Evolutionary conservation across 2,797 vertebrate genomes (phyloP), one percentile per base, ranked within the genome.

Genomic region (Mormyrops boulengeri): DNA sequence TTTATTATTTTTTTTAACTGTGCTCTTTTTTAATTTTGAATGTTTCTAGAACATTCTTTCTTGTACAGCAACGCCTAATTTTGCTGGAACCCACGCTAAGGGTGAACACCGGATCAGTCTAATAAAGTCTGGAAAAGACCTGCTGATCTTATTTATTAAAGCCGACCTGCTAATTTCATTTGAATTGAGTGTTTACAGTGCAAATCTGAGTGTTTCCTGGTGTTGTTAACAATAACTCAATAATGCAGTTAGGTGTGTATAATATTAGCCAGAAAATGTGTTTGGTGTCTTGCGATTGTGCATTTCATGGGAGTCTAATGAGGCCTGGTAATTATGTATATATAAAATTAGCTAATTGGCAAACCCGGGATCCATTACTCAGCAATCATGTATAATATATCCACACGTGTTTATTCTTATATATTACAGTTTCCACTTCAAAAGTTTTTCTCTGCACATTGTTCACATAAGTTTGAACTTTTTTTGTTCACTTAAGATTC

Each of bases 21-120:
- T 60, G 53, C 9, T 34, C 53, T 44, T 22, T 87, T 62, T 57
- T 87, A 17, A 60, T 87, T 87, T 87, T 87, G 34, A 41, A 60
- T 87, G 53, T 87, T 87, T 87, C 52, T 60, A 87, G 52, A 87
- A 87, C 52, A 87, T 87, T 41, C 86, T 53, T 55, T 87, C 30
- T 87, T 87, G 86, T 60, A 60, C 86, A 60, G 86, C 86, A 57
- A 26, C 12, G 50, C 11, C 22, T 53, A 19, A 52, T 86, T 86
- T 86, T 55, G 22, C 85, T 86, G 85, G 47, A 86, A n/a, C n/a
- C 82, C 22, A 34, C 52, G 1, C 30, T 19, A 44, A 60, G 30
- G 52, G 86, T 44, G 30, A 55, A 87, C 30, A 87, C 34, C 2
- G 34, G 30, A 44, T 60, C 52, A 57, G 53, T 57, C 53, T 57